Evolutionary conservation across 2,888 invertebrate genomes (phyloP).

Genomic region (Ischnura elegans): DNA sequence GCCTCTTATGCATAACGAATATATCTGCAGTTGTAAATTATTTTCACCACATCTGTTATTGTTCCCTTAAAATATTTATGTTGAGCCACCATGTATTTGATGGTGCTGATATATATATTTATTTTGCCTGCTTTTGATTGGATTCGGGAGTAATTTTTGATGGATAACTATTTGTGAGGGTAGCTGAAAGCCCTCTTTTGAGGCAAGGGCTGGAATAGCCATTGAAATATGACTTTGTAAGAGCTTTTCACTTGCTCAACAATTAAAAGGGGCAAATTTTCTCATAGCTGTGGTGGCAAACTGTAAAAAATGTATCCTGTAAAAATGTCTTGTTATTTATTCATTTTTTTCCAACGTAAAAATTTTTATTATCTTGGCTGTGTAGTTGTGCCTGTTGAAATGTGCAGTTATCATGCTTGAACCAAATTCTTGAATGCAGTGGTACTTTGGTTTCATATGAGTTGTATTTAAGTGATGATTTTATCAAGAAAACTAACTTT

Average conservation of each 20-base stretch:
- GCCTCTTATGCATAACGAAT: not conserved
- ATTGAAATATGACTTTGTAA: slow-evolving; percentile 33
- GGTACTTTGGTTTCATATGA: slow-evolving; percentile 37
- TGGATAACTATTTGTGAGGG: slow-evolving; percentile 23
- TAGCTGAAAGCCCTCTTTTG: not conserved
- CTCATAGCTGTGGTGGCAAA: slow-evolving; percentile 43
- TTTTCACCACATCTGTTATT: not conserved
- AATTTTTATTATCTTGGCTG: slow-evolving; percentile 55
- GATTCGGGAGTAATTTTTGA: not conserved
- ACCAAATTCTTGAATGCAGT: slow-evolving; percentile 42
- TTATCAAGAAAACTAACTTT: not conserved
- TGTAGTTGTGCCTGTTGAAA: slow-evolving; percentile 62
- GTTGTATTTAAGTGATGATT: slow-evolving; percentile 23
- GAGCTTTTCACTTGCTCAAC: slow-evolving; percentile 58
- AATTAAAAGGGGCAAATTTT: slow-evolving; percentile 43
- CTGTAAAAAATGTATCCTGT: slow-evolving; percentile 59
- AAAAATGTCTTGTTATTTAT: slow-evolving; percentile 55
- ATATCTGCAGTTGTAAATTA: slow-evolving; percentile 43
- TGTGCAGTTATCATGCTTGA: slow-evolving; percentile 49
- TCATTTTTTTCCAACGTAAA: slow-evolving; percentile 1
- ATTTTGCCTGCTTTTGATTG: slow-evolving; percentile 27
- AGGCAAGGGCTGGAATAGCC: not conserved
- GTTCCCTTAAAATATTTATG: slow-evolving; percentile 24
- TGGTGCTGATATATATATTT: slow-evolving; percentile 54
- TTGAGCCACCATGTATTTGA: slow-evolving; percentile 46